A percentile compares a stretch with the other conserved stretches of the same genome.
phyloP scores from a whole-genome alignment of 2,113 vertebrate species.

The Vireo altiloquus region DNA sequence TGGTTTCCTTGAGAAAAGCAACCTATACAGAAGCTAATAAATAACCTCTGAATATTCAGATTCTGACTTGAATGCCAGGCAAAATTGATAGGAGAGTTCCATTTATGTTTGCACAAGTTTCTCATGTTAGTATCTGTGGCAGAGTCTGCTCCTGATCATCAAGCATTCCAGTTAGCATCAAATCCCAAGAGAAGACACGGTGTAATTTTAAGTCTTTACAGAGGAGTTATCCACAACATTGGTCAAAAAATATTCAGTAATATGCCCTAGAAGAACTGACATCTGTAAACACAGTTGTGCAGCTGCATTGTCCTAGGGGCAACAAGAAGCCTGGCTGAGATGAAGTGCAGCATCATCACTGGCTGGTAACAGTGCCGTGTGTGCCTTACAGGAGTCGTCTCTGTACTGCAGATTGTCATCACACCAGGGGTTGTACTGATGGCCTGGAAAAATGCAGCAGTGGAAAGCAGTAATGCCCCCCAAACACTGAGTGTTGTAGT shows the following conservation, averaged over 20 bases:
- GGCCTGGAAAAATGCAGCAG: background rate
- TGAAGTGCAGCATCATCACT: background rate
- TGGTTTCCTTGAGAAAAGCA: background rate
- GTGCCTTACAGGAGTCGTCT: background rate
- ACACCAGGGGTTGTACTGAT: accelerated
- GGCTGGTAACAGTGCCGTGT: background rate
- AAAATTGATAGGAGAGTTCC: background rate
- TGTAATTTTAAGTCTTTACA: background rate
- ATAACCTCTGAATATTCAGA: background rate
- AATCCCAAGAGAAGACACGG: background rate
- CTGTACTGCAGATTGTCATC: background rate
- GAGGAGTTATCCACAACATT: background rate
- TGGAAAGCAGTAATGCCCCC: background rate
- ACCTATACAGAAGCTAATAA: background rate
- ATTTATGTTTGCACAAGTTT: background rate
- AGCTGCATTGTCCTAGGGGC: background rate
- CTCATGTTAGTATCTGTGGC: background rate
- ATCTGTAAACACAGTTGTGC: background rate
- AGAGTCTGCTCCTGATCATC: background rate
- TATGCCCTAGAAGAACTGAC: background rate
- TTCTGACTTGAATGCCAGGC: background rate
- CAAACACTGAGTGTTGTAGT: background rate
- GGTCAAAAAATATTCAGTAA: background rate
- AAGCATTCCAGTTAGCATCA: background rate
- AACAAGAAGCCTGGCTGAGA: background rate